Evolutionary conservation across 2,888 invertebrate genomes (phyloP).

Genomic region (Drosophila phalerata): DNA sequence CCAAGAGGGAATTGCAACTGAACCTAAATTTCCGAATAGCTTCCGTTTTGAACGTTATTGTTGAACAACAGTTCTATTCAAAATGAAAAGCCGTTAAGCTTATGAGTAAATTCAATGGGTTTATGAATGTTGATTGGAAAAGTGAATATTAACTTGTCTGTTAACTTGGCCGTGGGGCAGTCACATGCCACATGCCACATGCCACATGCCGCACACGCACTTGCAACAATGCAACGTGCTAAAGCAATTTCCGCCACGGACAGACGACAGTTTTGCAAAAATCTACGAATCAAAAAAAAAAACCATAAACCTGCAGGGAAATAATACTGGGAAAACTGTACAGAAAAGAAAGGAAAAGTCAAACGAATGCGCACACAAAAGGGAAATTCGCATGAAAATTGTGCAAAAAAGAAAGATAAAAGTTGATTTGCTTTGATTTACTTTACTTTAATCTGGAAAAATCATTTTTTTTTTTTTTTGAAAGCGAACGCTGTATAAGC

Average conservation of each 20-base stretch:
- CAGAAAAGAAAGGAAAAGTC: constrained; percentile 44
- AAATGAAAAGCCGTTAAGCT: constrained; percentile 15
- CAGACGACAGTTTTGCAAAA: constrained; percentile 23
- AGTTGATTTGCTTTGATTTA: constrained; percentile 65
- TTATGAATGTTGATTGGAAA: constrained; percentile 31
- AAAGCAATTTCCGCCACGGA: constrained; percentile 41
- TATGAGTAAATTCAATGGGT: constrained; percentile 30
- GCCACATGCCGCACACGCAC: constrained; percentile 8
- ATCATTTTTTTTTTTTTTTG: constrained; percentile 47
- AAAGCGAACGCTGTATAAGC: constrained; percentile 33
- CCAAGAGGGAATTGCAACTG: background rate
- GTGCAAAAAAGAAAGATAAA: constrained; percentile 28
- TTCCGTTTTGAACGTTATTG: background rate
- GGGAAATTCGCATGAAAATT: constrained; percentile 59
- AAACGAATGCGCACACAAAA: constrained; percentile 41
- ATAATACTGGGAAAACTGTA: constrained; percentile 2
- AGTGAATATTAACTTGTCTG: constrained; percentile 46
- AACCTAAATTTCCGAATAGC: background rate
- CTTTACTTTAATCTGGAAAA: constrained; percentile 73
- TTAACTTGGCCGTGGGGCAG: constrained; percentile 13
- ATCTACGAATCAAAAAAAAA: background rate
- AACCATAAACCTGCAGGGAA: background rate
- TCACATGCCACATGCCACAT: constrained; percentile 4
- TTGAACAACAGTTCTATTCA: constrained; percentile 6
- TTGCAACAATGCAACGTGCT: constrained; percentile 44